phyloP scores from a whole-genome alignment of 2,113 vertebrate genomes.

The Alces alces region DNA sequence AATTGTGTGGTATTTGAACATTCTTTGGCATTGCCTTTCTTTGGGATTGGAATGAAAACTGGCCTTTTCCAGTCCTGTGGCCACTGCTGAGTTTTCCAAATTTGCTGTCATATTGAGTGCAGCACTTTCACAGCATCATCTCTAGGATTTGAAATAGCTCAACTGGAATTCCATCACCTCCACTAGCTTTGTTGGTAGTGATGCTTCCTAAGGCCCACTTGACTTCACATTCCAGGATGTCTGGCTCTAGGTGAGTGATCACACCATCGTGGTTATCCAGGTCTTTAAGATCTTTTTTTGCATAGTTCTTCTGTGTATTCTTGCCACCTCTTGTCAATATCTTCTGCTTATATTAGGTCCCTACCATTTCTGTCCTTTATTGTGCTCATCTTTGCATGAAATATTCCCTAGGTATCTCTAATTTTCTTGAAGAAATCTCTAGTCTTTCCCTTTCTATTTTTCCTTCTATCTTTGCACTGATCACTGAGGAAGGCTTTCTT shows the following conservation, averaged over 20 bases:
- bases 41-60: background rate
- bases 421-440: background rate
- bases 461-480: background rate
- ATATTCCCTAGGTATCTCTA: background rate
- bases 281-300: background rate
- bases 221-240: background rate
- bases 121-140: background rate
- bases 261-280: fast-evolving
- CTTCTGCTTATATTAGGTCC: background rate
- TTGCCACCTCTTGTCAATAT: background rate
- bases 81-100: background rate
- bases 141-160: background rate
- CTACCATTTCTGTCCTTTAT: background rate
- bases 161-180: background rate
- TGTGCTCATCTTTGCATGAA: background rate
- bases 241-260: background rate
- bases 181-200: background rate
- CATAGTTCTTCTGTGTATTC: background rate
- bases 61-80: background rate
- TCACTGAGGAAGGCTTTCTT: background rate
- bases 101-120: background rate
- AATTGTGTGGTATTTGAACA: background rate
- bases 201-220: background rate
- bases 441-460: background rate
- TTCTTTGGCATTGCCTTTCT: background rate